Evolutionary conservation across 2,888 invertebrate species (phyloP), one percentile per base, ranked within the genome.

Genomic region (Cheilosia soror): DNA sequence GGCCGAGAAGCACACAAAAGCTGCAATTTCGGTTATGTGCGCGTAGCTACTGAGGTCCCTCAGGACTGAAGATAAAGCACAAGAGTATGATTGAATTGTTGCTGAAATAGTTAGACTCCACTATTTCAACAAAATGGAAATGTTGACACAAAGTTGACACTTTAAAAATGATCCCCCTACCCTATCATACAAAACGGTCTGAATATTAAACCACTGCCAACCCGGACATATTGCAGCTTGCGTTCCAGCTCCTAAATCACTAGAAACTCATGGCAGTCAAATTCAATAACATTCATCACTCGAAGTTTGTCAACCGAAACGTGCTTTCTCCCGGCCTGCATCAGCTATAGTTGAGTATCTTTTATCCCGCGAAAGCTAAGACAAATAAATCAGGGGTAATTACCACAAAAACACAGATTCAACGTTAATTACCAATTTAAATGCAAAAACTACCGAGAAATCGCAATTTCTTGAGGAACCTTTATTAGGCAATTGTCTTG

Each of bases 371-470:
- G 11, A 31, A 37, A 44, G 31, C 53, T 40, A 60, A 47, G 63
- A 75, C 80, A 69, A 80, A 84, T 84, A 75, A 80, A 84, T 80
- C 80, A 75, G 5, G 60, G 73, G 69, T 84, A 84, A 84, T 84
- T 84, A 84, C 80, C 75, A 60, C 80, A 71, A 83, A 75, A 84
- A 80, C 80, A 80, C 69, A 71, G 80, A 84, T 84, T 60, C 80
- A 75, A 75, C 69, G 75, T 79, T 84, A 84, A 84, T 84, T 80
- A 84, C 75, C 84, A 84, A 79, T 84, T 84, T 84, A 84, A 84
- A 84, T 84, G 75, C 84, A 75, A 80, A 84, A 80, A 80, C 80
- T 84, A 80, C 75, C 75, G 55, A 79, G 63, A 65, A 71, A 71
- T 75, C 73, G 42, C 63, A 84, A 80, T 84, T 53, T 71, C 69